Conservation (phyloP, 2,888 invertebrate genomes). For the Acleris cristana region DNA sequence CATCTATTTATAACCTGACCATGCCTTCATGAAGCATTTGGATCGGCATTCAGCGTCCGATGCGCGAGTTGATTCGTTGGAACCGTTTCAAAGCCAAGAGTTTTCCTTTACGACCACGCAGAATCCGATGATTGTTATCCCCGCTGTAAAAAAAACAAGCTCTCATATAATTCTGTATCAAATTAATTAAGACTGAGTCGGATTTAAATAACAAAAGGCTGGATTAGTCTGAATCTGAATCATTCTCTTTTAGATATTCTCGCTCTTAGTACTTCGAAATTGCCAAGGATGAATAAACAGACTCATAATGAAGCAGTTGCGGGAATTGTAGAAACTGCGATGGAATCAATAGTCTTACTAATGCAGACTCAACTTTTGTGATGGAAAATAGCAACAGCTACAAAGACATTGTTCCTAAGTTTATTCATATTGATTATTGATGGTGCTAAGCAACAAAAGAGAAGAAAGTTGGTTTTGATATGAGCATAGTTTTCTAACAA, state of each 20-base stretch:
- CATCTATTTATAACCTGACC: slow-evolving; percentile 34
- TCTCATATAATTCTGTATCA: slow-evolving; percentile 2
- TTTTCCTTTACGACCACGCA: slow-evolving; percentile 38
- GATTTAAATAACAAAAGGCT: slow-evolving; percentile 8
- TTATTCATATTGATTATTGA: not conserved
- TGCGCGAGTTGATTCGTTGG: slow-evolving; percentile 36
- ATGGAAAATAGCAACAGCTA: slow-evolving; percentile 6
- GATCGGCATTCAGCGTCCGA: slow-evolving; percentile 30
- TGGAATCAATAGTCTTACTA: not conserved
- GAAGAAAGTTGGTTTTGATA: not conserved
- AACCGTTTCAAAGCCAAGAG: slow-evolving; percentile 36
- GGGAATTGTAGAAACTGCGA: not conserved
- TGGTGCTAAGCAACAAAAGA: not conserved
- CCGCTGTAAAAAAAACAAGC: slow-evolving; percentile 11
- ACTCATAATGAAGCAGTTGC: not conserved
- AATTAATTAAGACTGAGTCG: slow-evolving; percentile 16
- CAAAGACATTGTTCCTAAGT: not conserved
- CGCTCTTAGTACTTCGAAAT: not conserved
- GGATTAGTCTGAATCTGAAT: not conserved
- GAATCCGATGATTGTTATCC: slow-evolving; percentile 20
- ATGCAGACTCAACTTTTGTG: not conserved
- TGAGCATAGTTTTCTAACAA: not conserved
- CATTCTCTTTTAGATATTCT: slow-evolving; percentile 6
- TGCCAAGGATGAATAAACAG: slow-evolving; percentile 1
- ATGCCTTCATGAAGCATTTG: slow-evolving; percentile 35